Evolutionary conservation across 2,888 invertebrate genomes (phyloP).

Genomic region (Nebria brevicollis): DNA sequence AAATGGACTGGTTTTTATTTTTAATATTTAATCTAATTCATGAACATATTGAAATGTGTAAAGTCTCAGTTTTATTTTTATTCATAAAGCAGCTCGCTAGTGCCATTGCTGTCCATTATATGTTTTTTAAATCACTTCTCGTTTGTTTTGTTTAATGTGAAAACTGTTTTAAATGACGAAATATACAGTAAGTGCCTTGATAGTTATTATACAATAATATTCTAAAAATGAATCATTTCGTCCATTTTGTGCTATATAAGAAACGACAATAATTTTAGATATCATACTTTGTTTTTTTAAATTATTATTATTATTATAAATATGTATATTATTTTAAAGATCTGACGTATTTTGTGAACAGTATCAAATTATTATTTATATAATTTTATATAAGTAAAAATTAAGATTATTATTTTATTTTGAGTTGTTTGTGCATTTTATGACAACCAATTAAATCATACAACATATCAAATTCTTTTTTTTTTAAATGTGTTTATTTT

Average conservation of each 20-base stretch:
- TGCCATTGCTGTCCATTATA: conserved; percentile 28
- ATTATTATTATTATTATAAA: conserved; percentile 26
- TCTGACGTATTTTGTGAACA: conserved; percentile 29
- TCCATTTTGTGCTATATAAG: conserved; percentile 26
- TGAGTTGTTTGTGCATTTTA: conserved; percentile 27
- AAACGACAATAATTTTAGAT: conserved; percentile 28
- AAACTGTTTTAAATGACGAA: conserved; percentile 27
- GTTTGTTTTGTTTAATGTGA: conserved; percentile 3
- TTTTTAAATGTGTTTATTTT: conserved; percentile 38
- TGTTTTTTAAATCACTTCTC: not conserved
- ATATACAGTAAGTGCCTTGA: conserved; percentile 9
- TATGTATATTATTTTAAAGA: conserved; percentile 19
- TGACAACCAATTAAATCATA: conserved; percentile 39
- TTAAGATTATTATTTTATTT: conserved; percentile 29
- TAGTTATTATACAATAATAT: not conserved
- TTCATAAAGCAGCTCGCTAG: conserved; percentile 16
- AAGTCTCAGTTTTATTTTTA: conserved; percentile 13
- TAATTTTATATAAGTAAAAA: conserved; percentile 32
- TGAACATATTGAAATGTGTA: not conserved
- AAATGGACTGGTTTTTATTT: not conserved
- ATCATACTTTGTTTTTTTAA: not conserved
- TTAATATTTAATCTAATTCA: not conserved
- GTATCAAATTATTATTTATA: conserved; percentile 27
- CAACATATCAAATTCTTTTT: conserved; percentile 38
- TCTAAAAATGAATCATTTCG: conserved; percentile 7